Percentiles rank a stretch among this genome's conserved stretches.
These are phyloP conservation scores for Carcinoscorpius rotundicauda DNA, from an alignment of 1,140 invertebrate species.

Conservation along the genomic window DNA sequence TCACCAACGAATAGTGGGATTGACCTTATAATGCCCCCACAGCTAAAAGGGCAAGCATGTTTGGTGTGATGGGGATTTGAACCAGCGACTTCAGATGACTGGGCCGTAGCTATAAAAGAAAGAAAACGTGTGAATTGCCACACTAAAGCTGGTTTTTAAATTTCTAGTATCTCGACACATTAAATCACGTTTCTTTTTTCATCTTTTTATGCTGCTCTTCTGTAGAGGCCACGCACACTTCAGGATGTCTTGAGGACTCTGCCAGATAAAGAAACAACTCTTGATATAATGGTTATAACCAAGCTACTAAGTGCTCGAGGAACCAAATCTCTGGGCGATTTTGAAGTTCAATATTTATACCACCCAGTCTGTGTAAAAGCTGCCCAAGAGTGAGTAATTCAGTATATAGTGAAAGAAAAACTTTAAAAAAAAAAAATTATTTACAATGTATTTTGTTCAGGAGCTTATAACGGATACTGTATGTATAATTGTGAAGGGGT, in stretches of 20 bases:
- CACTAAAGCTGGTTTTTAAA: too few species aligned
- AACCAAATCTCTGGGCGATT: constrained; percentile 38
- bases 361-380: constrained; percentile 34
- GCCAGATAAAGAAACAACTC: constrained; percentile 35
- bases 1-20: too few species aligned
- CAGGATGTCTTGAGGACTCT: constrained; percentile 31
- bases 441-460: neutral
- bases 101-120: too few species aligned
- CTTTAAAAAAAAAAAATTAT: constrained; percentile 1
- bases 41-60: too few species aligned
- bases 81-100: too few species aligned
- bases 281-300: constrained; percentile 40
- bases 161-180: too few species aligned
- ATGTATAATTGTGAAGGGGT: neutral
- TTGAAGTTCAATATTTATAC: constrained; percentile 39
- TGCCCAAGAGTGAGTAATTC: constrained; percentile 35
- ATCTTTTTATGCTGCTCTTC: constrained; percentile 7
- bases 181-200: too few species aligned
- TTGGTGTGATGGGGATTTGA: too few species aligned
- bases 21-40: too few species aligned
- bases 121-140: too few species aligned
- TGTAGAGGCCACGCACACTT: constrained; percentile 29
- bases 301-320: constrained; percentile 37
- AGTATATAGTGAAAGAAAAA: neutral
- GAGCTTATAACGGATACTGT: constrained; percentile 5